Base-by-base conservation (phyloP, 2,797 vertebrate genomes). In the Eulemur coronatus region DNA sequence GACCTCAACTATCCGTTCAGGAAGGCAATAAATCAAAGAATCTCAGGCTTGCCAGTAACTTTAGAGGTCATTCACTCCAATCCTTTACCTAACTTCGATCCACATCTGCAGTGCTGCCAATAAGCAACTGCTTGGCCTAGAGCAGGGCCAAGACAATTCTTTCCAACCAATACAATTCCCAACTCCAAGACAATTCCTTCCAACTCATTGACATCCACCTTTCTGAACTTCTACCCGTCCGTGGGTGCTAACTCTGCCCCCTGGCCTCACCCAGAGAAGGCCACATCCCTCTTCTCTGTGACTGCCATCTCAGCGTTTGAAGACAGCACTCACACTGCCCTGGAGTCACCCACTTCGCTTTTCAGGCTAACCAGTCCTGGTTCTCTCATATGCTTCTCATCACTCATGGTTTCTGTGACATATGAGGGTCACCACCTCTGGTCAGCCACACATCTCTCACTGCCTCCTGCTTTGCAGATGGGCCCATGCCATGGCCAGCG, bases 11-110 rank as follows among this genome's bases (percentile, higher is more conserved):
- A 73, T 80, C 90, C 91, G 38, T 67, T 81, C 46, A 78, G 65
- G 75, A 91, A 96, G 57, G 79, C 95, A 84, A 97, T 85, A 96
- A 89, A 96, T 96, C 96, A 95, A 89, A 82, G 69, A 75, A 30
- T 59, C 57, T 92, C 92, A 6, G 67, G 69, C 14, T 24, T 65
- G 59, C 38, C 93, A 94, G 80, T 35, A 81, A 90, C 86, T 70
- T 81, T n/a, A 52, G 80, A 88, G 80, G 89, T 96, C 91, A 79
- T 87, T 93, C 89, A 95, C 91, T 75, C 52, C 84, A 81, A 30
- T 48, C 41, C 65, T 90, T 89, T 70, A 48, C 17, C 15, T 63
- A 80, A 61, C 82, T 65, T 75, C 5, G 20, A 94, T 94, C 65
- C 26, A 61, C 38, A 13, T 69, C 75, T 26, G 22, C 46, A 52